Conservation (phyloP, 2,797 vertebrate genomes). For the Babyrousa celebensis region DNA sequence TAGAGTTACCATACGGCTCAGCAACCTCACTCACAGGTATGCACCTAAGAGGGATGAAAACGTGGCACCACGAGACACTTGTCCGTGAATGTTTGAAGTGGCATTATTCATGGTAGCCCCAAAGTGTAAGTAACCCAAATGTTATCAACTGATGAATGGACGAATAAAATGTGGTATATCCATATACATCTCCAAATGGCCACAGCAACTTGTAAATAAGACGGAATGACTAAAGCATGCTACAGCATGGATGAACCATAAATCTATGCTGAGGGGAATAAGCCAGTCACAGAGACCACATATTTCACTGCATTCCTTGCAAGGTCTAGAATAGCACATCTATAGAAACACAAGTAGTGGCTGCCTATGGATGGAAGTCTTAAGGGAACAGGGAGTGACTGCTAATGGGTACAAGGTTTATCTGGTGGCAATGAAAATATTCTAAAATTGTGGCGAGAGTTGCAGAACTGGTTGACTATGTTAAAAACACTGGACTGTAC, state of each 20-base stretch:
- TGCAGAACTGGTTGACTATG: background rate
- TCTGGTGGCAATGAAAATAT: background rate
- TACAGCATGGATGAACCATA: background rate
- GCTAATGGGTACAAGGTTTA: background rate
- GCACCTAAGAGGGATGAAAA: constrained; percentile 1
- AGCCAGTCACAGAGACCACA: background rate
- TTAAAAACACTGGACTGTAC: background rate
- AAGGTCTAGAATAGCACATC: constrained; percentile 13
- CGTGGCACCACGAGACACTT: constrained; percentile 1
- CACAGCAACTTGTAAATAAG: constrained; percentile 47
- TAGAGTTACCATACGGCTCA: constrained; percentile 12
- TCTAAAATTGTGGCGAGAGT: background rate
- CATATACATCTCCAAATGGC: background rate
- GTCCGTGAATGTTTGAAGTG: background rate
- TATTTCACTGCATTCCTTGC: constrained; percentile 3
- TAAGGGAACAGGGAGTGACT: background rate
- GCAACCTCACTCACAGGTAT: background rate
- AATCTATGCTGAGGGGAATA: constrained; percentile 4
- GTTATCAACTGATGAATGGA: constrained; percentile 10
- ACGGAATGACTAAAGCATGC: constrained; percentile 10
- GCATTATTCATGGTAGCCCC: background rate
- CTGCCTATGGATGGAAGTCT: background rate
- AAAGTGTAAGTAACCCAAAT: background rate
- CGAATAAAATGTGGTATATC: background rate
- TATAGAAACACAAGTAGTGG: constrained; percentile 4